Percentiles rank a stretch among this genome's conserved stretches.
These are phyloP conservation scores for Brachyistius frenatus DNA, from an alignment of 2,113 vertebrate species.

Conservation along the genomic window DNA sequence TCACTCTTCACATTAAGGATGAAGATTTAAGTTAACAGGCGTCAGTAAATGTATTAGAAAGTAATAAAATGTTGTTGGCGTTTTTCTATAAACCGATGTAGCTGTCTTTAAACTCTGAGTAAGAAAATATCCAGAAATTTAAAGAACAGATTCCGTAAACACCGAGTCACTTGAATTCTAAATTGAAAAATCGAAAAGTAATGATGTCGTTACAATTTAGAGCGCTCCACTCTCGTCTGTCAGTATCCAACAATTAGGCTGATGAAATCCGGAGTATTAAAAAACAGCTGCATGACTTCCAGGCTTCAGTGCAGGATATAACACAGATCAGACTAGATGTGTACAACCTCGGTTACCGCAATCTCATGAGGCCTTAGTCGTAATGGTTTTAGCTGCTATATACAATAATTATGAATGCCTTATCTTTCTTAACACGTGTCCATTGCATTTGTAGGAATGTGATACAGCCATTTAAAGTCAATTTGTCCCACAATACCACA, in stretches of 20 bases:
- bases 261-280: neutral
- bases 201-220: neutral
- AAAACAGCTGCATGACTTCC: neutral
- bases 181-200: neutral
- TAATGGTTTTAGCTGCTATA: neutral
- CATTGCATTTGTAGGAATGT: neutral
- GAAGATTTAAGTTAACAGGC: too few species aligned
- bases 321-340: neutral
- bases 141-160: neutral
- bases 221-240: neutral
- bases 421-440: too few species aligned
- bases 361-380: neutral
- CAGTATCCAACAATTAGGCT: neutral
- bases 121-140: neutral
- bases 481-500: constrained; percentile 10
- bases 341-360: neutral
- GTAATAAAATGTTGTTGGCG: too few species aligned
- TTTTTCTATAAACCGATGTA: neutral
- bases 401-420: neutral
- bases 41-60: too few species aligned
- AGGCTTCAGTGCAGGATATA: neutral
- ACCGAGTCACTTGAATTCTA: neutral
- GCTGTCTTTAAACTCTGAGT: neutral
- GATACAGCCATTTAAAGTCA: constrained; percentile 34
- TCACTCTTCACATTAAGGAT: constrained; percentile 1